phyloP scores from a whole-genome alignment of 2,888 invertebrate genomes.

The Villa cingulata region DNA sequence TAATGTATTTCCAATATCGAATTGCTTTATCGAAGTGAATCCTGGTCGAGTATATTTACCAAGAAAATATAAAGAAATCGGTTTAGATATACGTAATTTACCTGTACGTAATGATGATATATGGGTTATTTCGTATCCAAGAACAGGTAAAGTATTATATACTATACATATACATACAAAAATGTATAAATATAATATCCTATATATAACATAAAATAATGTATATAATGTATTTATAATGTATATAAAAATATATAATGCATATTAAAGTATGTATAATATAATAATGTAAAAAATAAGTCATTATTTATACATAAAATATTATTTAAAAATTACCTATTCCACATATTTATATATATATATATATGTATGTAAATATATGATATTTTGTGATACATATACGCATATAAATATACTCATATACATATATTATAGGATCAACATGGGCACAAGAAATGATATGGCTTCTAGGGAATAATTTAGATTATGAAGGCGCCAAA shows the following conservation, averaged over 20 bases:
- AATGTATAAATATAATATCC: neutral
- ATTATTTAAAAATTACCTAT: no score
- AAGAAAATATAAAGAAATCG: slow-evolving; percentile 51
- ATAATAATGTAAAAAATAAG: no score
- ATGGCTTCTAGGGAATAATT: slow-evolving; percentile 71
- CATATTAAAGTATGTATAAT: neutral
- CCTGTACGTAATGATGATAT: slow-evolving; percentile 62
- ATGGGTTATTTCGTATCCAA: slow-evolving; percentile 78
- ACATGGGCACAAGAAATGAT: slow-evolving; percentile 92
- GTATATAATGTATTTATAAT: neutral
- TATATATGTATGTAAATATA: neutral
- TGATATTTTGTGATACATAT: no score
- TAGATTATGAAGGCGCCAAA: slow-evolving; percentile 63
- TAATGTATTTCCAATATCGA: slow-evolving; percentile 50
- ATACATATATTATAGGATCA: slow-evolving; percentile 52
- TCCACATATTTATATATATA: neutral
- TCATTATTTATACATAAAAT: no score
- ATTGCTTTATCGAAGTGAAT: slow-evolving; percentile 57
- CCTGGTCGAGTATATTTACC: slow-evolving; percentile 60
- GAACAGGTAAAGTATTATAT: slow-evolving; percentile 77
- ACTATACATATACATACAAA: neutral
- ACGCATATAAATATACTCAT: no score
- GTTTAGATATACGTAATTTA: slow-evolving; percentile 55
- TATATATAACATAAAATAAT: neutral
- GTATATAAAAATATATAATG: no score